Conservation (phyloP, 2,113 vertebrate genomes). For the Microcebus ravelobensis region DNA sequence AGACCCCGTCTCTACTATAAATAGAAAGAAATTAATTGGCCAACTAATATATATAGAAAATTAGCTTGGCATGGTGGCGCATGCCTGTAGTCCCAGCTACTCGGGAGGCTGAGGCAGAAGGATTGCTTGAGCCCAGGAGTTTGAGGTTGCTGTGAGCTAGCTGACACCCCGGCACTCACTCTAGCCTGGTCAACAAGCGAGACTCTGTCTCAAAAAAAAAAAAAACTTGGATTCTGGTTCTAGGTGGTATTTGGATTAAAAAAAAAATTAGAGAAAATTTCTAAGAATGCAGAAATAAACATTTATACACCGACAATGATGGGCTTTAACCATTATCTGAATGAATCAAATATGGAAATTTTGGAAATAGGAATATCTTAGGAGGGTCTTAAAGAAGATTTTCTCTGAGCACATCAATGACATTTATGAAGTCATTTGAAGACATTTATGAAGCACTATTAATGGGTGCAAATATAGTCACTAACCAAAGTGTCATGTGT, state of each 20-base stretch:
- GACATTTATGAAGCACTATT: conserved; percentile 21
- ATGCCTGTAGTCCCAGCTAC: too few relatives aligned
- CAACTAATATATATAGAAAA: too few relatives aligned
- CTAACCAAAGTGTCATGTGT: conserved; percentile 27
- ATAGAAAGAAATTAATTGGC: too few relatives aligned
- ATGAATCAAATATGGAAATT: conserved; percentile 34
- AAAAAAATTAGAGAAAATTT: conserved; percentile 35
- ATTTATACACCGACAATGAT: conserved; percentile 24
- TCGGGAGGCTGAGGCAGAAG: too few relatives aligned
- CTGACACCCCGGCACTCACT: too few relatives aligned
- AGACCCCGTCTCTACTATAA: too few relatives aligned
- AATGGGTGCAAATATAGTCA: not conserved
- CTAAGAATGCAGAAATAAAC: conserved; percentile 49
- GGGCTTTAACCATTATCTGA: conserved; percentile 1
- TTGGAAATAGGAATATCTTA: not conserved
- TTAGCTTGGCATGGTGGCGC: too few relatives aligned
- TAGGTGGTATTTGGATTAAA: too few relatives aligned
- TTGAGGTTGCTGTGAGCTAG: too few relatives aligned
- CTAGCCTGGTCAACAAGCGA: too few relatives aligned
- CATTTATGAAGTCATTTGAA: not conserved
- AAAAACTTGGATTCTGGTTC: not conserved
- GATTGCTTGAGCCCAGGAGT: too few relatives aligned
- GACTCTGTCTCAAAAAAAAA: too few relatives aligned
- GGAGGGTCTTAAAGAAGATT: not conserved
- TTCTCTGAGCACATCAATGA: conserved; percentile 15